Evolutionary conservation across 2,113 vertebrate species (phyloP).

Genomic region (Plestiodon gilberti): DNA sequence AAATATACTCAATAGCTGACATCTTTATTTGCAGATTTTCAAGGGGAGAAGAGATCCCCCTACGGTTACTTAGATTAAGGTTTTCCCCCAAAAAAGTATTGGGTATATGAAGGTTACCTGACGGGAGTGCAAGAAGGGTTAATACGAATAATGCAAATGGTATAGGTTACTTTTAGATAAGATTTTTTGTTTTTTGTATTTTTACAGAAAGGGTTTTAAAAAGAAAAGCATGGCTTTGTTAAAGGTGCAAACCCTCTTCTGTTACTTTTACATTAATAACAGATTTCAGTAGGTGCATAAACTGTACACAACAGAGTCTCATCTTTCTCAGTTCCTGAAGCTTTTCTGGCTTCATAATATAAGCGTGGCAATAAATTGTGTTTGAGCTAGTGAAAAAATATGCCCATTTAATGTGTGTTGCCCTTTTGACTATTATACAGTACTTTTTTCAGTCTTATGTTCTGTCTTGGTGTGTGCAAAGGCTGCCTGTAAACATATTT

Average conservation of each 20-base stretch:
- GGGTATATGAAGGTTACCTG: constrained; percentile 64
- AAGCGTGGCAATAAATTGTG: constrained; percentile 63
- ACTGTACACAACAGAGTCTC: constrained; percentile 46
- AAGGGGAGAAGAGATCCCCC: constrained; percentile 85
- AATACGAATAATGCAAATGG: constrained; percentile 57
- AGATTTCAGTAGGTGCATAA: constrained; percentile 46
- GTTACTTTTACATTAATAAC: constrained; percentile 54
- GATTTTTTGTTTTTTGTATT: constrained; percentile 9
- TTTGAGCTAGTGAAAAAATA: constrained; percentile 46
- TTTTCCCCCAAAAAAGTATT: constrained; percentile 58
- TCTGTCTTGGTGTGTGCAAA: constrained; percentile 47
- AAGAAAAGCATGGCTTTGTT: constrained; percentile 21
- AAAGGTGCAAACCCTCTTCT: constrained; percentile 58
- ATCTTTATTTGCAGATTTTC: constrained; percentile 90
- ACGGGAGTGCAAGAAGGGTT: constrained; percentile 50
- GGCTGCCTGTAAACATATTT: constrained; percentile 49
- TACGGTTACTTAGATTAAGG: constrained; percentile 84
- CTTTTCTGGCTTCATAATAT: constrained; percentile 37
- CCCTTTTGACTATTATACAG: constrained; percentile 44
- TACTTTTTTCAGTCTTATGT: constrained; percentile 60
- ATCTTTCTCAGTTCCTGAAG: constrained; percentile 11
- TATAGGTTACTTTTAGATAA: constrained; percentile 30
- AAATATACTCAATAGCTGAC: constrained; percentile 89
- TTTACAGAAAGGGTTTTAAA: constrained; percentile 55
- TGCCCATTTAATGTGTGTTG: constrained; percentile 60